Evolutionary conservation across 2,888 invertebrate species (phyloP).

Genomic region (Hemistola chrysoprasaria): DNA sequence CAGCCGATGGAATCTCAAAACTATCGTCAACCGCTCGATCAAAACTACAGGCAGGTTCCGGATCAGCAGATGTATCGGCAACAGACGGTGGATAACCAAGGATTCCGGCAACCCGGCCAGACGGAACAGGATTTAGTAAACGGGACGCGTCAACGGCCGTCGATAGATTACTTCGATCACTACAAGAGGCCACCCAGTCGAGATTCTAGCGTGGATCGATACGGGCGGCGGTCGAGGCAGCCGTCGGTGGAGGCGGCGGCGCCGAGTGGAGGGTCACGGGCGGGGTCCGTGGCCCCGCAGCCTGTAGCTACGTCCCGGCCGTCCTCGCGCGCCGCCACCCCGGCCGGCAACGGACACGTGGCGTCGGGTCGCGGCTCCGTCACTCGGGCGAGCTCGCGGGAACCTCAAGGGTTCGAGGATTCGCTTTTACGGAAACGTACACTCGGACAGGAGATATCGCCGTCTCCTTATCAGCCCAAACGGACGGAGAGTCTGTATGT

Average conservation of each 20-base stretch:
- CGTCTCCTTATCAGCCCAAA: slow-evolving; percentile 93
- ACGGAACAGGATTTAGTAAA: slow-evolving; percentile 68
- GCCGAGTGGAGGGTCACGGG: slow-evolving; percentile 82
- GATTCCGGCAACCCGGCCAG: slow-evolving; percentile 46
- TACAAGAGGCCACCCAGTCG: slow-evolving; percentile 95
- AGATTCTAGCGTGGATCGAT: slow-evolving; percentile 92
- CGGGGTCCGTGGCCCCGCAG: slow-evolving; percentile 89
- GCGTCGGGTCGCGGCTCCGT: slow-evolving; percentile 83
- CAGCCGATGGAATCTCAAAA: slow-evolving; percentile 53
- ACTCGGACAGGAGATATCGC: slow-evolving; percentile 94
- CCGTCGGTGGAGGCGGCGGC: slow-evolving; percentile 87
- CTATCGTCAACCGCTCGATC: slow-evolving; percentile 60
- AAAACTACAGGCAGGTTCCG: slow-evolving; percentile 62
- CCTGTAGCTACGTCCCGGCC: slow-evolving; percentile 85
- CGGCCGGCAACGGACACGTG: slow-evolving; percentile 85
- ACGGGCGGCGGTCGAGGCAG: slow-evolving; percentile 89
- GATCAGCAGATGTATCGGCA: slow-evolving; percentile 53
- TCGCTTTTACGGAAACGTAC: slow-evolving; percentile 90
- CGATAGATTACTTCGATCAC: slow-evolving; percentile 96
- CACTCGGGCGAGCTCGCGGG: slow-evolving; percentile 70
- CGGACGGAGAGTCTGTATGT: slow-evolving; percentile 95
- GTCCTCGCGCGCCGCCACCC: slow-evolving; percentile 75
- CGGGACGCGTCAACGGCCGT: slow-evolving; percentile 74
- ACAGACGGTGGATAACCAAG: slow-evolving; percentile 35
- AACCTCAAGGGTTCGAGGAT: slow-evolving; percentile 89